Percentiles rank a stretch among this genome's conserved stretches.
Evolutionary conservation across 1,140 invertebrate species (phyloP).

Genomic region (Trichonephila clavipes): DNA sequence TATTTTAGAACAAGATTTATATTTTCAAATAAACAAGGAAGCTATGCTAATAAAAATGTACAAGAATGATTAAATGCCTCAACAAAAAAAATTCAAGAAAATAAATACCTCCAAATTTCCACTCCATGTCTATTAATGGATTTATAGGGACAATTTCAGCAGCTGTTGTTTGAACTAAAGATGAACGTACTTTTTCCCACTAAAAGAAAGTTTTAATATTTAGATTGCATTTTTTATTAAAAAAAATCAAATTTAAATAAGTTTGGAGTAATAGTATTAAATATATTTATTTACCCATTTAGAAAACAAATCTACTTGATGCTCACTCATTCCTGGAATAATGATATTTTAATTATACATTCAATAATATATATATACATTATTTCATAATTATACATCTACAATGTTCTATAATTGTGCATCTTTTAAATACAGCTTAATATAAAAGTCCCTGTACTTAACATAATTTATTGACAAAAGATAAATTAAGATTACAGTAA

Average conservation of each 20-base stretch:
- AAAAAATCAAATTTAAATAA: not conserved
- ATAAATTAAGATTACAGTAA: no score
- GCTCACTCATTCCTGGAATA: constrained; percentile 54
- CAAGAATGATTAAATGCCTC: no score
- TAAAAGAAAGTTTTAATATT: constrained; percentile 29
- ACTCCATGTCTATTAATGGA: constrained; percentile 76
- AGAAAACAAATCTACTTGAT: constrained; percentile 58
- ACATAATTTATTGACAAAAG: no score
- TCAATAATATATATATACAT: no score
- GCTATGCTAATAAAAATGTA: no score
- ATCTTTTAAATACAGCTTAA: no score
- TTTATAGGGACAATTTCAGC: constrained; percentile 61
- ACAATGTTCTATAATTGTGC: no score
- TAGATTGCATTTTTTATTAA: not conserved
- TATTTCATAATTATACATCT: no score
- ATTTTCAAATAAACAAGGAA: no score
- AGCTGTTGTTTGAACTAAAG: constrained; percentile 42
- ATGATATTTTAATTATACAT: not conserved
- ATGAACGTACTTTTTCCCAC: constrained; percentile 68
- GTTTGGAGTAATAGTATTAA: not conserved
- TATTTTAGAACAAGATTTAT: no score
- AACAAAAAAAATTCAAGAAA: not conserved
- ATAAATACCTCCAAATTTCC: constrained; percentile 77
- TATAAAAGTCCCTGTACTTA: no score
- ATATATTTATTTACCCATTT: constrained; percentile 51